phyloP scores from a whole-genome alignment of 2,888 invertebrate species.

The Sinelater perroti region DNA sequence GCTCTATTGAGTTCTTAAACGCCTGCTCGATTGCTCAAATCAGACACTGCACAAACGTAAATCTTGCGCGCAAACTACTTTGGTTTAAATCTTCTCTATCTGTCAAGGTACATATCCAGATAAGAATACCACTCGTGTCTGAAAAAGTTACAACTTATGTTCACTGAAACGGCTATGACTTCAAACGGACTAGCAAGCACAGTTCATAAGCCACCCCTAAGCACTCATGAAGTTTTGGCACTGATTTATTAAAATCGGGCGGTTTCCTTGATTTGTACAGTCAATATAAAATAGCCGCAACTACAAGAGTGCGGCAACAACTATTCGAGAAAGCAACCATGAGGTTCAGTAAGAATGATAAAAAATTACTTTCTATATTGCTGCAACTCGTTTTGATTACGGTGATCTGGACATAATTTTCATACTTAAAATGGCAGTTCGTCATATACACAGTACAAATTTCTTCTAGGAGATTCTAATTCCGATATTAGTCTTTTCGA shows the following conservation, averaged over 20 bases:
- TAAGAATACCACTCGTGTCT: conserved; percentile 24
- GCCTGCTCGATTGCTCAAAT: not conserved
- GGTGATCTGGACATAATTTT: no score
- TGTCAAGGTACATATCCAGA: conserved; percentile 6
- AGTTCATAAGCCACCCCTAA: not conserved
- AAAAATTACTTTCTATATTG: no score
- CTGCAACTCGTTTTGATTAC: no score
- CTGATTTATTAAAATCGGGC: conserved; percentile 21
- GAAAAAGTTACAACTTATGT: conserved; percentile 8
- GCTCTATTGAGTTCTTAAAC: conserved; percentile 3
- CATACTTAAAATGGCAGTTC: no score
- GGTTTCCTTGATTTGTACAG: conserved; percentile 15
- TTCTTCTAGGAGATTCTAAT: conserved; percentile 19
- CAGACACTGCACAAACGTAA: not conserved
- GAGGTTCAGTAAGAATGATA: no score
- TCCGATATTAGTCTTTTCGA: conserved; percentile 19
- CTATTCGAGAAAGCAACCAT: no score
- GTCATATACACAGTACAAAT: not conserved
- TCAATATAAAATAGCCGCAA: conserved; percentile 8
- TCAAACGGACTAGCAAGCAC: not conserved
- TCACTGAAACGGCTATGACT: not conserved
- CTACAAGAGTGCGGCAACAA: no score
- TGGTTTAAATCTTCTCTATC: conserved; percentile 4
- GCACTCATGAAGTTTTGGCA: conserved; percentile 13
- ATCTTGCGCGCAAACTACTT: not conserved